Base-by-base conservation (phyloP, 1,140 invertebrate genomes). In the Rhyzopertha dominica region DNA sequence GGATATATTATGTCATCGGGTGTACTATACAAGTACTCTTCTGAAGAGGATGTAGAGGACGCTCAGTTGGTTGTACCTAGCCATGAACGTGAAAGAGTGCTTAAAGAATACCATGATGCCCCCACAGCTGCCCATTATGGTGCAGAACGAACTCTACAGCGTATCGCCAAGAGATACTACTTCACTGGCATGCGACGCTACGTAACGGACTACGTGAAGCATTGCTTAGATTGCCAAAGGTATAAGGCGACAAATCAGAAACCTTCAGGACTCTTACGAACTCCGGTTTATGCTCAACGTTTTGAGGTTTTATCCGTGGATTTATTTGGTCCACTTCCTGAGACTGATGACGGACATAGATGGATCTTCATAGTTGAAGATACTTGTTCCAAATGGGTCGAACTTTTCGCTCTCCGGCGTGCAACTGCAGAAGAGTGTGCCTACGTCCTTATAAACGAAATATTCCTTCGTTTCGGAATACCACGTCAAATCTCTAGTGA, bases 401-500 rank as follows among this genome's bases (percentile, higher is more conserved):
- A 55, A 19, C 24, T 53, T 10, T 58, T 55, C 18, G 16, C 49
- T 4, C 19, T 58, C 1, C n/a, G 4, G 4, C 20, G 39, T 14
- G 52, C 66, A 5, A 65, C 59, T 5, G 60, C 55, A 5, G 56
- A 60, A 39, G 36, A 30, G 4, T 67, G 61, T 47, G 60, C 62
- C n/a, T 10, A 30, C 13, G 45, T 13, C 2, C 25, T 70, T 0
- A 32, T 67, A 2, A 47, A 65, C 12, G 62, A 69, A 48, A 26
- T 69, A 17, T 51, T 68, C 40, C 29, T 70, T 7, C 48, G 66
- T 12, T 70, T 62, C 47, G 65, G 68, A 4, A 10, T 61, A 5
- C 59, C 65, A 8, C 24, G 61, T 24, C 14, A 53, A 13, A 28
- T 70, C 1, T 61, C 61, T 8, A 58, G 56, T 13, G 67, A 70